A percentile compares a stretch with the other conserved stretches of the same genome.
Conservation (phyloP, 2,113 vertebrate genomes). For the Corythornis cristatus region DNA sequence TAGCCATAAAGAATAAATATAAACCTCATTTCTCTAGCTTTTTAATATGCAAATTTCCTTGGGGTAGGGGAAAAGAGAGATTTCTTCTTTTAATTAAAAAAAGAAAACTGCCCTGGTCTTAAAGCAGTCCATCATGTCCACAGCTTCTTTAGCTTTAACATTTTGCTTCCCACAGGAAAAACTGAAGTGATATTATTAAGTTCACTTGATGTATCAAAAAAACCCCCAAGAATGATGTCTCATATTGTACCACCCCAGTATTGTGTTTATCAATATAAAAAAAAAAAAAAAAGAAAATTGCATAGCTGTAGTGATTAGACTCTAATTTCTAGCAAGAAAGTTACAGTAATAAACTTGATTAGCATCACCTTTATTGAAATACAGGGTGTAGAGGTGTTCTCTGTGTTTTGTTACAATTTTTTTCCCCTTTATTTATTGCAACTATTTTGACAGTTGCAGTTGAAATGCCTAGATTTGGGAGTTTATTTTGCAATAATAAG, state of each 20-base stretch:
- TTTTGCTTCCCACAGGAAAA: not conserved
- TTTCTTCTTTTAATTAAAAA: conserved; percentile 4
- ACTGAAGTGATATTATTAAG: not conserved
- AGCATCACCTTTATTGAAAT: not conserved
- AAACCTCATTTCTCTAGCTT: conserved; percentile 32
- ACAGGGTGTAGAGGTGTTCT: not conserved
- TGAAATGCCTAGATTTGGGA: not conserved
- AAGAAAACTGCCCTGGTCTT: not conserved
- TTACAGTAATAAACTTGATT: not conserved
- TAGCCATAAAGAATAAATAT: conserved; percentile 46
- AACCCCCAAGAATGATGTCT: not conserved
- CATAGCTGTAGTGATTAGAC: not conserved
- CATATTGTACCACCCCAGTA: not conserved
- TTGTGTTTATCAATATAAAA: not conserved
- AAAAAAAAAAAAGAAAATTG: not conserved
- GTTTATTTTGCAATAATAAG: conserved; percentile 41
- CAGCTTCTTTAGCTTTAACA: not conserved
- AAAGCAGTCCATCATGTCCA: not conserved
- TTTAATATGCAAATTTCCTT: conserved; percentile 42
- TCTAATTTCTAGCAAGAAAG: not conserved
- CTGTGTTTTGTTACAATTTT: not conserved
- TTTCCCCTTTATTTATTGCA: not conserved
- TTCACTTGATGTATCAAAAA: not conserved
- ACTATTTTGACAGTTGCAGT: not conserved
- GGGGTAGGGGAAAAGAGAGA: not conserved